Evolutionary conservation across 1,140 invertebrate genomes (phyloP).

Genomic region (Drosophila bifasciata): DNA sequence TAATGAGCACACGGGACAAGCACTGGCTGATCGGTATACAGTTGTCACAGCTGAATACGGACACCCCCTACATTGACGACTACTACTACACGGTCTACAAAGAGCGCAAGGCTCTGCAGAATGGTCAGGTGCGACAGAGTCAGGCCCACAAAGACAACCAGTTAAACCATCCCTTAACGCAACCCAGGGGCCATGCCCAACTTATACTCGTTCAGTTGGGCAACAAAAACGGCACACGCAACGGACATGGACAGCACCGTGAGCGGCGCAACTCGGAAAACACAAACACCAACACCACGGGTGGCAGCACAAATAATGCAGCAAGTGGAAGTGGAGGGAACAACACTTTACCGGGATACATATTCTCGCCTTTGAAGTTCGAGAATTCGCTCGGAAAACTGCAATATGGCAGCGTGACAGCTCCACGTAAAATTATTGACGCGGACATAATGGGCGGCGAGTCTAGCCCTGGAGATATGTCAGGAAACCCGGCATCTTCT

Average conservation of each 20-base stretch:
- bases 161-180: conserved; percentile 86
- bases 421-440: conserved; percentile 96
- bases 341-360: conserved; percentile 83
- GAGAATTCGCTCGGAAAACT: conserved; percentile 96
- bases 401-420: conserved; percentile 94
- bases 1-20: conserved; percentile 96
- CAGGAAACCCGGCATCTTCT: conserved; percentile 35
- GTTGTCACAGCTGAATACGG: conserved; percentile 93
- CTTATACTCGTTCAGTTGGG: conserved; percentile 79
- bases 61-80: conserved; percentile 93
- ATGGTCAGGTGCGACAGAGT: conserved; percentile 85
- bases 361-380: conserved; percentile 92
- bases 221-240: conserved; percentile 82
- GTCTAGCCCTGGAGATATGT: conserved; percentile 81
- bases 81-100: conserved; percentile 92
- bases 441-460: conserved; percentile 89
- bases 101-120: conserved; percentile 86
- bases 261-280: conserved; percentile 86
- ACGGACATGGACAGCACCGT: conserved; percentile 72
- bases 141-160: conserved; percentile 87
- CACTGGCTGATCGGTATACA: conserved; percentile 97
- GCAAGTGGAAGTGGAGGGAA: conserved; percentile 64
- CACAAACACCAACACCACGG: conserved; percentile 46
- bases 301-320: conserved; percentile 73
- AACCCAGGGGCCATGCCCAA: conserved; percentile 84